phyloP scores from a whole-genome alignment of 2,113 vertebrate species.

The Saimiri boliviensis region DNA sequence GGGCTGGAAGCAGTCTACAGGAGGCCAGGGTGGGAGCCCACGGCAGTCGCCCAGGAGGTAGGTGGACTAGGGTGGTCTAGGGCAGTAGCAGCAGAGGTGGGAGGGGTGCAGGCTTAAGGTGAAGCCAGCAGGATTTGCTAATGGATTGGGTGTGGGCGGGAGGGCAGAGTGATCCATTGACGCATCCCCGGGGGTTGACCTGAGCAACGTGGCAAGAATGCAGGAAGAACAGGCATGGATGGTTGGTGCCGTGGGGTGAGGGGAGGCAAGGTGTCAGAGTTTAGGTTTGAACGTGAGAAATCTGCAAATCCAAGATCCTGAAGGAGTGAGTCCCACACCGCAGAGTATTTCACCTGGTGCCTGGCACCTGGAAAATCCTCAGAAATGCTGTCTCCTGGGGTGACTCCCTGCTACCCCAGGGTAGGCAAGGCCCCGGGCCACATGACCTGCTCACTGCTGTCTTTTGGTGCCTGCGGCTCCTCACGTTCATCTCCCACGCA shows the following conservation, averaged over 20 bases:
- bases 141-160: neutral
- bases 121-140: neutral
- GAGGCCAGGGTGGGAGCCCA: rapidly evolving
- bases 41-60: neutral
- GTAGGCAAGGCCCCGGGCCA: neutral
- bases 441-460: rapidly evolving
- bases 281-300: neutral
- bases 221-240: neutral
- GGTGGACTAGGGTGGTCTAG: rapidly evolving
- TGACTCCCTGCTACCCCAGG: too few relatives aligned
- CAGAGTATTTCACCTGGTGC: rapidly evolving
- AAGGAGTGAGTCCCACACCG: neutral
- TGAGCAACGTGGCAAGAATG: neutral
- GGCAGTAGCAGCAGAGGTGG: rapidly evolving
- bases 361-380: neutral
- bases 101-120: rapidly evolving
- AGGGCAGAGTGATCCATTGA: neutral
- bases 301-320: neutral
- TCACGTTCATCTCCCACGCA: neutral
- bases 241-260: rapidly evolving
- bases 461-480: neutral
- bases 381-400: rapidly evolving
- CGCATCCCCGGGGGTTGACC: rapidly evolving
- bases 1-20: rapidly evolving
- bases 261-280: neutral